Base-by-base conservation (phyloP, 1,140 invertebrate genomes). In the Drosophila arizonae region DNA sequence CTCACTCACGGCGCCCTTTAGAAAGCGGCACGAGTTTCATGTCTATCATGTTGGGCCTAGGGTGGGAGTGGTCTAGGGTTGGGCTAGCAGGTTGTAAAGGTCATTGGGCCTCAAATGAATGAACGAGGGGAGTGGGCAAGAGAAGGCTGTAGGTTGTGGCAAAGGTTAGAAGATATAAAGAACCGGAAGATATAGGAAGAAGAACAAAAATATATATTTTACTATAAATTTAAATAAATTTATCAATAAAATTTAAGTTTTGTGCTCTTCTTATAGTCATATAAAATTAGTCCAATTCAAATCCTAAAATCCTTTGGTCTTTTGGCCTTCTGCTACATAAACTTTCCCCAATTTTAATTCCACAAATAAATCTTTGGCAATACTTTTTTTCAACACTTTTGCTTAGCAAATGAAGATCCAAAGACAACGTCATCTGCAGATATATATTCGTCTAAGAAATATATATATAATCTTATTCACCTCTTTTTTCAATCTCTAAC, bases 71-170 rank as follows among this genome's bases (percentile, higher is more conserved):
- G 4, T 28, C 24, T 9, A 51, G 50, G 50, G 50, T 28, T 33
- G 11, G 46, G 55, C 15, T 9, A 21, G 50, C 70, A 73, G 65
- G 43, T 62, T 50, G 71, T 17, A 62, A 73, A 69, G 71, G 57
- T 73, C 65, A 69, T 11, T 9, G 17, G 30, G 45, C 41, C 36
- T 55, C 36, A 39, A 13, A 13, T 3, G 11, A 39, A 39, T 39
- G 36, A 30, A 30, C 8, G 33, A 9, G 8, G 8, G 9, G 36
- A 3, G 6, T 45, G 43, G 43, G 43, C 6, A 17, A 46, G 28
- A 33, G 33, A 33, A 33, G 33, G 33, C 10, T 33, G 6, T 8
- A 33, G 33, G 0, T 4, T 30, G 28, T 1, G 28, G 6, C 28
- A 30, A 30, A 33, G 33, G 6, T 5, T 30, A 30, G 28, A 30